These are phyloP conservation scores for Drosophila miranda DNA, from an alignment of 1,140 invertebrate species.

Conservation along the genomic window DNA sequence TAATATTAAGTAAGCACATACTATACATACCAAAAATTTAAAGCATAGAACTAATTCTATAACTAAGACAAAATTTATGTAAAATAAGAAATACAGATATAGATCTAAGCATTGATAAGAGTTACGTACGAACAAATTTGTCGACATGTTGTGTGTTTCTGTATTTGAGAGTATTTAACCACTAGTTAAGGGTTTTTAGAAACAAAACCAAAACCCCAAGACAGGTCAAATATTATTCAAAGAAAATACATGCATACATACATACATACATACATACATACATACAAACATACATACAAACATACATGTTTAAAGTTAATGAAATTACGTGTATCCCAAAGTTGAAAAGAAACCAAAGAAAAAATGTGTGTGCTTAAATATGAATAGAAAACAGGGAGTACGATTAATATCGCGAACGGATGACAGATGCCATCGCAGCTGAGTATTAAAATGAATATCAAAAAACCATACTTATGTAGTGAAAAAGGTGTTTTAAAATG, in stretches of 20 bases:
- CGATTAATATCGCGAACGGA: constrained; percentile 9
- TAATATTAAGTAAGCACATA: constrained; percentile 9
- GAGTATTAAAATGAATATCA: constrained; percentile 51
- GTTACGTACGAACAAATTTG: constrained; percentile 5
- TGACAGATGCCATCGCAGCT: constrained; percentile 36
- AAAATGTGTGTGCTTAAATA: constrained; percentile 11
- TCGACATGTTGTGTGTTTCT: constrained; percentile 21
- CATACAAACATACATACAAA: not conserved
- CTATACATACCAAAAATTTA: constrained; percentile 1
- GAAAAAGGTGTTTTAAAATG: constrained; percentile 47
- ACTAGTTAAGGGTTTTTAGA: constrained; percentile 41
- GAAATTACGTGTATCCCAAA: not conserved
- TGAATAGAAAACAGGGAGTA: constrained; percentile 4
- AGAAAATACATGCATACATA: constrained; percentile 1
- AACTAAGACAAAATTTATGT: constrained; percentile 5
- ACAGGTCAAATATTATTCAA: constrained; percentile 1
- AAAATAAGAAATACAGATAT: constrained; percentile 13
- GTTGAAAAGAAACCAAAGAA: constrained; percentile 11
- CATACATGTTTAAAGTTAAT: constrained; percentile 4
- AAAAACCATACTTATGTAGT: constrained; percentile 24
- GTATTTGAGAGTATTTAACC: constrained; percentile 1
- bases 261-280: not conserved
- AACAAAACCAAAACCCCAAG: constrained; percentile 8
- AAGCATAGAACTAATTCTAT: constrained; percentile 6
- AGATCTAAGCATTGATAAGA: constrained; percentile 7